A percentile compares a stretch with the other conserved stretches of the same genome.
Evolutionary conservation across 2,113 vertebrate species (phyloP).

Genomic region (Casuarius casuarius): DNA sequence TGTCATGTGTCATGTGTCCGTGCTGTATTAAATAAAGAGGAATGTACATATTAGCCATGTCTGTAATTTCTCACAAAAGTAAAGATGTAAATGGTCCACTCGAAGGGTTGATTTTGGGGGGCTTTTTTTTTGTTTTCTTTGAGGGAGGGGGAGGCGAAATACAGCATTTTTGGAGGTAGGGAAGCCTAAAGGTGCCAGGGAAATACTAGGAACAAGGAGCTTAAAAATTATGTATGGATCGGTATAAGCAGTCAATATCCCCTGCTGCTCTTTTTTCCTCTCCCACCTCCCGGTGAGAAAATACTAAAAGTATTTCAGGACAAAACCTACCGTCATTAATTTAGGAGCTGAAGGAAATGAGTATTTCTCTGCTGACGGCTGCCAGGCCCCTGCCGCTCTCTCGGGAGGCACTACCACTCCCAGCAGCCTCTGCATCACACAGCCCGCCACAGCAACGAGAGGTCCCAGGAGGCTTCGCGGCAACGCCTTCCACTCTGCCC

Average conservation of each 20-base stretch:
- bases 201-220: rapidly evolving
- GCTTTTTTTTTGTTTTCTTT: not conserved
- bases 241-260: rapidly evolving
- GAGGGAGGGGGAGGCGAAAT: rapidly evolving
- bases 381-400: rapidly evolving
- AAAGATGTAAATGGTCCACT: not conserved
- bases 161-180: too few relatives aligned
- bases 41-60: conserved; percentile 74
- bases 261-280: too few relatives aligned
- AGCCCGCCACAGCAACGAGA: not conserved
- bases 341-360: rapidly evolving
- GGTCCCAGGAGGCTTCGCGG: not conserved
- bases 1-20: conserved; percentile 79
- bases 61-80: not conserved
- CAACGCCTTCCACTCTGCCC: not conserved
- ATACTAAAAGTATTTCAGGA: rapidly evolving
- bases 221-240: too few relatives aligned
- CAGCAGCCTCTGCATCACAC: not conserved
- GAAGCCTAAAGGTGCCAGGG: too few relatives aligned
- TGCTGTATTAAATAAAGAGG: conserved; percentile 85
- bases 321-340: rapidly evolving
- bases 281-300: too few relatives aligned
- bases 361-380: too few relatives aligned
- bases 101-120: rapidly evolving
- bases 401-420: not conserved